Evolutionary conservation across 2,888 invertebrate genomes (phyloP), one percentile per base, ranked within the genome.

Genomic region (Patella ulyssiponensis): DNA sequence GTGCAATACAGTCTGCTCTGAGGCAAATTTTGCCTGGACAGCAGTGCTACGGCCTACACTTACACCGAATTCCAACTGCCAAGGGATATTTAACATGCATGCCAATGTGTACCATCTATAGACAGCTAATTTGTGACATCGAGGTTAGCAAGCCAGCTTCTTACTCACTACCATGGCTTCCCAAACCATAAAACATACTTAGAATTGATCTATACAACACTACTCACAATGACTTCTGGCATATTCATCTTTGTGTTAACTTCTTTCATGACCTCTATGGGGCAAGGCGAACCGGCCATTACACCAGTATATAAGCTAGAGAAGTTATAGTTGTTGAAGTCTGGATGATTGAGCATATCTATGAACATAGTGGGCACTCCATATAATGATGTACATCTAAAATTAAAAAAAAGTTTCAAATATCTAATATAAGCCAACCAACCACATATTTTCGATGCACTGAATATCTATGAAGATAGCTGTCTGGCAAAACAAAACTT

Each of bases 291-390:
- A 7, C 96, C 97, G 0, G 95, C 96, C 56, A 94, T 94, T 1
- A 95, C 89, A 0, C 95, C 95, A 70, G 93, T 87, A 77, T 86
- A 84, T 44, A 92, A 82, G 0, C 90, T 88, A 14, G 88, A 84
- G 23, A 89, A 91, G 73, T 93, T 93, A 51, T 94, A 91, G 17
- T 88, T 84, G 17, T 78, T 64, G 73, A 91, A 87, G 58, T 88
- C 76, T 0, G 90, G 89, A 76, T 91, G 90, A 79, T 93, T 93
- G 69, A 96, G 91, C 82, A 96, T 92, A 92, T 96, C 96, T 17
- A 96, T 94, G 91, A 95, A 95, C 96, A 96, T 96, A 3, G 97
- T 96, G 9, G 97, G 96, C 0, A 96, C 96, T 58, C 96, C 96
- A 88, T 94, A 94, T 52, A 95, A 90, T 1, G 94, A 91, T 0